phyloP scores from a whole-genome alignment of 1,140 invertebrate genomes.

The Propsilocerus akamusi region DNA sequence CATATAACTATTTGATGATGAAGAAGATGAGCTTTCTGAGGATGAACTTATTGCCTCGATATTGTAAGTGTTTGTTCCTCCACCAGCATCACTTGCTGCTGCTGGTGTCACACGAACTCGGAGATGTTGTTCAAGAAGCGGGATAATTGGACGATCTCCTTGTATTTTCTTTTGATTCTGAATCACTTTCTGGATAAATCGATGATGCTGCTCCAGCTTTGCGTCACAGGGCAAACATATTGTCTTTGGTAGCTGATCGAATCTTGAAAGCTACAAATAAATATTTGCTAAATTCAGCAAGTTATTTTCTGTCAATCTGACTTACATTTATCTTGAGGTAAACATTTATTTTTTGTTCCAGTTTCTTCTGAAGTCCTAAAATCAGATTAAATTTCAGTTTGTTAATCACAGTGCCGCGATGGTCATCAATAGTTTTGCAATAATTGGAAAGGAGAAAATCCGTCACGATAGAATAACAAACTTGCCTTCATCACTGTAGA shows the following conservation, averaged over 20 bases:
- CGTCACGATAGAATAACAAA: no score
- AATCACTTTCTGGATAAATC: not conserved
- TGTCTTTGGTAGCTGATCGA: not conserved
- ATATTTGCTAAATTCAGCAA: no score
- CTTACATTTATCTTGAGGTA: not conserved
- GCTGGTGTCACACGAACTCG: not conserved
- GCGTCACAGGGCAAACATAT: not conserved
- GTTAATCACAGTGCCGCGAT: no score
- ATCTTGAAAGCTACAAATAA: not conserved
- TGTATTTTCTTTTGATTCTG: slow-evolving; percentile 1
- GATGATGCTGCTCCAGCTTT: not conserved
- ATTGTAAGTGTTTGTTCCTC: not conserved
- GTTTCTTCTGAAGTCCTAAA: not conserved
- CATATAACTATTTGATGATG: no score
- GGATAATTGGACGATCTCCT: not conserved
- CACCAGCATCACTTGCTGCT: not conserved
- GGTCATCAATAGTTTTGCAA: no score
- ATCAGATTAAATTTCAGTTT: no score
- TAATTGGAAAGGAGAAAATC: no score
- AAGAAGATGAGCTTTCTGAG: no score
- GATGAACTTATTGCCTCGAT: not conserved
- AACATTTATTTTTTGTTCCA: not conserved
- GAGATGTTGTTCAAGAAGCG: not conserved
- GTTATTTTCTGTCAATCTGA: no score
- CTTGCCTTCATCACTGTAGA: not conserved